Evolutionary conservation across 2,113 vertebrate species (phyloP).

Genomic region (Dendrocopos noguchii): DNA sequence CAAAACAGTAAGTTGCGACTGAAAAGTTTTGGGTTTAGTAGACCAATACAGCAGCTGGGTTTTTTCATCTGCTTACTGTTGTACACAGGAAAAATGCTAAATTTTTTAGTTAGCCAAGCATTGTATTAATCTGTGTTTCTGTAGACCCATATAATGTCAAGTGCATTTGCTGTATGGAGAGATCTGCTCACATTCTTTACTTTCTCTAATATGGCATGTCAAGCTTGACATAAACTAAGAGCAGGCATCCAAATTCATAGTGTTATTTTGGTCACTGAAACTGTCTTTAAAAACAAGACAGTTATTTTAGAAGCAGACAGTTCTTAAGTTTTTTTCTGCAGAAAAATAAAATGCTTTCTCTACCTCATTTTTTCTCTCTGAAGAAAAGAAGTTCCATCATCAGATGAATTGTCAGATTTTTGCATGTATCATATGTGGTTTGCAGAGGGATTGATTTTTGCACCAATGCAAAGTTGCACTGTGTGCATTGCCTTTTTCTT

Average conservation of each 20-base stretch:
- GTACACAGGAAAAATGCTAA: not conserved
- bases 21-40: not conserved
- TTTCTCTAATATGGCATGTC: not conserved
- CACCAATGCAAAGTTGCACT: not conserved
- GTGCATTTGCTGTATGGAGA: not conserved
- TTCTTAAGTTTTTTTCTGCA: not conserved
- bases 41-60: not conserved
- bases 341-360: not conserved
- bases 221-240: not conserved
- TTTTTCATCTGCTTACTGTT: not conserved
- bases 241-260: not conserved
- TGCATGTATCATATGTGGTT: not conserved
- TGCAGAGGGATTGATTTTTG: not conserved
- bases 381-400: not conserved
- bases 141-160: not conserved
- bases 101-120: not conserved
- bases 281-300: not conserved
- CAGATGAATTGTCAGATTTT: not conserved
- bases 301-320: not conserved
- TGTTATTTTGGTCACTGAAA: not conserved
- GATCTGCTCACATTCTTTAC: not conserved
- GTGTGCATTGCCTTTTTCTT: not conserved
- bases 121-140: not conserved
- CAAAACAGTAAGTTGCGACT: conserved; percentile 87
- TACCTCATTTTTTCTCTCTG: not conserved